phyloP scores from a whole-genome alignment of 2,888 invertebrate species.

The Seira musarum region DNA sequence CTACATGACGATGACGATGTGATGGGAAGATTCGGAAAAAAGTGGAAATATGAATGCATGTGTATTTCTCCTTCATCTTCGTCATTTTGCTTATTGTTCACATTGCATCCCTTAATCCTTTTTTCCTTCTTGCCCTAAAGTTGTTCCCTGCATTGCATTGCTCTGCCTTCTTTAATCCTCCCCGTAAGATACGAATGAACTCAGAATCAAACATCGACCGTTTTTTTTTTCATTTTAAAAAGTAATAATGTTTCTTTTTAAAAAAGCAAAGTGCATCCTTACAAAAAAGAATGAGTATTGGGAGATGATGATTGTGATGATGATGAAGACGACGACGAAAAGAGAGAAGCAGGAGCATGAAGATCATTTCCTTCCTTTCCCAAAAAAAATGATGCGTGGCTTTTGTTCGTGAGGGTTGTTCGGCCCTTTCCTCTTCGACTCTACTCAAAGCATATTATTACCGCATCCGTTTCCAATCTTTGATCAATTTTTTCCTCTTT shows the following conservation, averaged over 20 bases:
- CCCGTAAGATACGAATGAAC: background rate
- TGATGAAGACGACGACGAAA: slow-evolving; percentile 8
- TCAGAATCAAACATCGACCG: too few relatives aligned
- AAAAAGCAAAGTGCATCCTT: background rate
- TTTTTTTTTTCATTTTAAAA: slow-evolving; percentile 7
- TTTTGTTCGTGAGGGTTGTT: background rate
- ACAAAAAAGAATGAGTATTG: background rate
- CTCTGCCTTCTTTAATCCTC: slow-evolving; percentile 31
- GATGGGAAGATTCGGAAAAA: slow-evolving; percentile 31
- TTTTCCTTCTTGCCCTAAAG: background rate
- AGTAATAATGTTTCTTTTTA: background rate
- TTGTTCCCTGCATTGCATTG: slow-evolving; percentile 6
- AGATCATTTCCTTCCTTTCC: slow-evolving; percentile 52
- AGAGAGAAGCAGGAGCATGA: slow-evolving; percentile 13
- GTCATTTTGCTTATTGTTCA: background rate
- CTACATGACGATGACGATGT: background rate
- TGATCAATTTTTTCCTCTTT: slow-evolving; percentile 50
- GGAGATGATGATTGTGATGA: background rate
- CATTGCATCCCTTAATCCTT: slow-evolving; percentile 46
- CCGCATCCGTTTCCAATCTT: slow-evolving; percentile 52
- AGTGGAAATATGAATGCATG: slow-evolving; percentile 43
- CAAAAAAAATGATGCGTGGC: slow-evolving; percentile 32
- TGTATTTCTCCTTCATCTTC: background rate
- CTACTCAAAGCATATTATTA: slow-evolving; percentile 9
- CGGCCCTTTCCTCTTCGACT: too few relatives aligned